Base-by-base conservation (phyloP, 2,797 vertebrate genomes). In the Chaenodraco wilsoni region DNA sequence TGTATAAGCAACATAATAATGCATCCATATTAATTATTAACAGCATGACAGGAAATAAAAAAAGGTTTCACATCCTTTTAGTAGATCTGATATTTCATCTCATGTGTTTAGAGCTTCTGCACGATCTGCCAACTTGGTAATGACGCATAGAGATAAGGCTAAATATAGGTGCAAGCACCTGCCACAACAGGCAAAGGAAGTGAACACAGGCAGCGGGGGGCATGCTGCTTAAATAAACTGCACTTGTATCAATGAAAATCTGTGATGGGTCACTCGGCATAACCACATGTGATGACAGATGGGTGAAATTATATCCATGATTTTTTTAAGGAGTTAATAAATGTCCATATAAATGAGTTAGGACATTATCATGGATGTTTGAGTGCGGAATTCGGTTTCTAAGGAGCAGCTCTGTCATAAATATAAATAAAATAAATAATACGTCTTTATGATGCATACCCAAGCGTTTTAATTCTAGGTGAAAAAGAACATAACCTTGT, bases 101-200 rank as follows among this genome's bases (percentile, higher is more conserved):
- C 65, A 84, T 19, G 52, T 90, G 83, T 87, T 71, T 33, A 40
- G 62, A 23, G 68, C 76, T 85, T 62, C 87, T 73, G 75, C 85
- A 72, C 78, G 79, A 84, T 93, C 88, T 92, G 91, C 91, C 93
- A 92, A 89, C 89, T 83, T 89, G 79, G 85, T 86, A 69, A 75
- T 91, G 92, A 95, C 60, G 85, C 93, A 91, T 91, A 88, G 91
- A 93, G 92, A 94, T 89, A 79, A 67, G 58, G 88, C 91, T 95
- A 94, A 93, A 94, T 93, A 93, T 95, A 95, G 90, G 69, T 37
- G n/a, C 57, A 48, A 81, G 83, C 87, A 90, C 89, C 90, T 91
- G 89, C 87, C 86, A 85, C 83, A 82, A 83, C 76, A 87, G 87
- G 85, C 86, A 83, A 75, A 82, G 84, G 79, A 85, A 86, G 85